phyloP scores from a whole-genome alignment of 2,888 invertebrate species.

The Dioctria rufipes region DNA sequence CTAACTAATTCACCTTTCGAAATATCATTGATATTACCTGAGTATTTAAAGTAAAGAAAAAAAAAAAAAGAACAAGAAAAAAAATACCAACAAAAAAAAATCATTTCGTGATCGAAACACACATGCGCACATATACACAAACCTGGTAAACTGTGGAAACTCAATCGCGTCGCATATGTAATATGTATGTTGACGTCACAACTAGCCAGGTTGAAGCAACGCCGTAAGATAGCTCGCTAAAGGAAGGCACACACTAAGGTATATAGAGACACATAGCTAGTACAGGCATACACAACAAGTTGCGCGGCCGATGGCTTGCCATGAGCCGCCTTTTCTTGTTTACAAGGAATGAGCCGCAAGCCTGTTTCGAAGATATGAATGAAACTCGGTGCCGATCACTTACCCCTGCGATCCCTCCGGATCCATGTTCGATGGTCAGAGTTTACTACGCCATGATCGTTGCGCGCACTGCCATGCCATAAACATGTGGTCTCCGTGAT shows the following conservation, averaged over 20 bases:
- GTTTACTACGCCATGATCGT: conserved; percentile 49
- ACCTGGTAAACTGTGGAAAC: conserved; percentile 2
- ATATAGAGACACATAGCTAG: not conserved
- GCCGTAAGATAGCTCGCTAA: not conserved
- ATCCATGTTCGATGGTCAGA: conserved; percentile 1
- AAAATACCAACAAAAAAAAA: conserved; percentile 5
- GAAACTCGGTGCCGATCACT: conserved; percentile 41
- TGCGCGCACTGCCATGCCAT: conserved; percentile 35
- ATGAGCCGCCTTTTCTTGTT: conserved; percentile 37
- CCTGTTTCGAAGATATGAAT: conserved; percentile 49
- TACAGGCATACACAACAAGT: not conserved
- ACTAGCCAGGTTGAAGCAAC: conserved; percentile 6
- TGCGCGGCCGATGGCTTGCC: conserved; percentile 6
- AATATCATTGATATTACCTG: conserved; percentile 50
- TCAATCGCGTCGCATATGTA: not conserved
- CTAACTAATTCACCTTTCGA: conserved; percentile 48
- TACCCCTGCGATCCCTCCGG: conserved; percentile 21
- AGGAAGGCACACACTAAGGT: not conserved
- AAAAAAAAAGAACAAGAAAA: no score
- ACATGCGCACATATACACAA: conserved; percentile 16
- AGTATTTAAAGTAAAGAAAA: not conserved
- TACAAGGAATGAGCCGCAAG: conserved; percentile 40
- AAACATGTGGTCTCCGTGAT: conserved; percentile 43
- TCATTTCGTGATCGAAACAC: conserved; percentile 39
- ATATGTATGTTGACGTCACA: conserved; percentile 18